These are phyloP conservation scores for Cettia cetti DNA, from an alignment of 2,113 vertebrate species.

Conservation along the genomic window DNA sequence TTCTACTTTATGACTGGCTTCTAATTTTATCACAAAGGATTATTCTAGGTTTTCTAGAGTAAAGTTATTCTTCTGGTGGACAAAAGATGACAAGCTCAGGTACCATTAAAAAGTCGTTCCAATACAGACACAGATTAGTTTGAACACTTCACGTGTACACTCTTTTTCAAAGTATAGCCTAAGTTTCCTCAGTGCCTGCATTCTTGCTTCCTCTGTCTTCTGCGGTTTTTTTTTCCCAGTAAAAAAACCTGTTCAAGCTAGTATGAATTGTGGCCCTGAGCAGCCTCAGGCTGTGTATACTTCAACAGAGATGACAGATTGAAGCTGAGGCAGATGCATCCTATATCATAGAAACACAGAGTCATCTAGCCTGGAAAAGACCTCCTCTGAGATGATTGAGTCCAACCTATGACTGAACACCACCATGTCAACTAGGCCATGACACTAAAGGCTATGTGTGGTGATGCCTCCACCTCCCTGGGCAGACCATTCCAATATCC, in stretches of 20 bases:
- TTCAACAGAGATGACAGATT: neutral
- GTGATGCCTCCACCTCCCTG: neutral
- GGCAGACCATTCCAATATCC: neutral
- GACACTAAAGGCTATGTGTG: neutral
- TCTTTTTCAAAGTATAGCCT: neutral
- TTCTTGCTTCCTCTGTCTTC: neutral
- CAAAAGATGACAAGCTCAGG: neutral
- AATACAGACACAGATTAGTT: neutral
- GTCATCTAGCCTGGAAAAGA: neutral
- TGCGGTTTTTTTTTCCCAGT: neutral
- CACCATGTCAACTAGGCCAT: neutral
- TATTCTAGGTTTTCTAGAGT: neutral
- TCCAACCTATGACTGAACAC: neutral
- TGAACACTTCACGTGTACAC: neutral
- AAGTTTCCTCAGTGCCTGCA: neutral
- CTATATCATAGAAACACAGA: neutral
- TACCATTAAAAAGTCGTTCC: neutral
- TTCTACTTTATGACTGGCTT: neutral
- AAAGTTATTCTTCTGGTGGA: neutral
- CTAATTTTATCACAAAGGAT: neutral
- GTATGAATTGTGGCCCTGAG: neutral
- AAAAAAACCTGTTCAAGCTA: neutral
- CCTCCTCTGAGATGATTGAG: neutral
- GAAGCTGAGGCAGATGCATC: neutral
- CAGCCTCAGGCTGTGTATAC: neutral